phyloP scores from a whole-genome alignment of 2,888 invertebrate genomes.

The Balanococcus diminutus region DNA sequence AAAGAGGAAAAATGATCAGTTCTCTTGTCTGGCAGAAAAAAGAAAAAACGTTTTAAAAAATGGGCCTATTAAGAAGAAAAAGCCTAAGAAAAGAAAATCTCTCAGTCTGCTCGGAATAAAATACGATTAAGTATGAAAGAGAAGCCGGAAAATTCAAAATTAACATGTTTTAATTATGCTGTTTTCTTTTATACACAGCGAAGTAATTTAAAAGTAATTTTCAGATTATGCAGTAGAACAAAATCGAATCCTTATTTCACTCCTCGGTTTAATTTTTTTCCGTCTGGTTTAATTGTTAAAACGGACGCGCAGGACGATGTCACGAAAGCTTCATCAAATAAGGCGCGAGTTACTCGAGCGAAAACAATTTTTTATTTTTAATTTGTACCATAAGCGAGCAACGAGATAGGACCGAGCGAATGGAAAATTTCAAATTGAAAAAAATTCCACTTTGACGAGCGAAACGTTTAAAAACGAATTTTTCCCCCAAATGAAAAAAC shows the following conservation, averaged over 20 bases:
- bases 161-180: background rate
- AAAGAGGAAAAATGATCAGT: too few species aligned
- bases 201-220: conserved; percentile 18
- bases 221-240: background rate
- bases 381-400: too few species aligned
- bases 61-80: background rate
- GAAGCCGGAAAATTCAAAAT: background rate
- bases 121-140: background rate
- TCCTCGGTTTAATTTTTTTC: too few species aligned
- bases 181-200: background rate
- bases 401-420: too few species aligned
- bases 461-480: background rate
- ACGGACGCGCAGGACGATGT: background rate
- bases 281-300: background rate
- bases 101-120: background rate
- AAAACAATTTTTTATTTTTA: background rate
- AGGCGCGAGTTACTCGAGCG: background rate
- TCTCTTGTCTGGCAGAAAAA: background rate
- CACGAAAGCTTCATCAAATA: background rate
- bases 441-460: background rate
- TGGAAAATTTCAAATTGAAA: background rate
- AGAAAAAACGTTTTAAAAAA: background rate
- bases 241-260: conserved; percentile 12
- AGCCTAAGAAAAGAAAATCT: background rate
- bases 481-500: background rate